Base-by-base conservation (phyloP, 2,888 invertebrate species). In the Drosophila greeni region DNA sequence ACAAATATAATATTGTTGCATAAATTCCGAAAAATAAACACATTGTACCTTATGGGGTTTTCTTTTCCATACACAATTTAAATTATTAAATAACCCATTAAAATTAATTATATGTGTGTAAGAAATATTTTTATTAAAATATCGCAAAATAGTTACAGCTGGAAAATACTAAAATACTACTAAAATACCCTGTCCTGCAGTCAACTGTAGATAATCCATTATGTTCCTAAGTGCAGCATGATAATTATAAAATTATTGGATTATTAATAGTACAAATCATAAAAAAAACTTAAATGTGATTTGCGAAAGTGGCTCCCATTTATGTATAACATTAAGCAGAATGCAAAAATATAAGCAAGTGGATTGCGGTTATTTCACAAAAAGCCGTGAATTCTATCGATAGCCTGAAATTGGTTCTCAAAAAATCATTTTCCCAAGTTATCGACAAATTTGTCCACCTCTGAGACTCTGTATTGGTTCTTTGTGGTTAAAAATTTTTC, bases 401-500 rank as follows among this genome's bases (percentile, higher is more conserved):
- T 59, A 59, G 37, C 24, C 31, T 23, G 1, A 20, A 29, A 36
- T 56, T 31, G 3, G 57, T 43, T 57, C 34, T 42, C 55, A 48
- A 9, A 51, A 51, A 51, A 36, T 51, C 26, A 34, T 52, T 45
- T 59, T 23, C 26, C 8, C 12, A 23, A 29, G 23, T 31, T 49
- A 62, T 62, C 61, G 61, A 36, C 36, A 42, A 49, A 62, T 26
- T 61, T 26, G 61, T 49, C 49, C 61, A 48, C 42, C 61, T 49
- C 61, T 58, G 47, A 52, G 49, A 66, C 64, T 78, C 64, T 61
- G 73, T 66, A 70, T 66, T 70, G 59, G 70, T 70, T 70, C 70
- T 82, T 76, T 71, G 75, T 81, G 68, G 68, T 65, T 71, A 56
- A 73, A 70, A 65, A 54, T 42, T 68, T 75, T 69, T 69, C 42